phyloP scores from a whole-genome alignment of 1,140 invertebrate species.

The Meloidogyne hapla region DNA sequence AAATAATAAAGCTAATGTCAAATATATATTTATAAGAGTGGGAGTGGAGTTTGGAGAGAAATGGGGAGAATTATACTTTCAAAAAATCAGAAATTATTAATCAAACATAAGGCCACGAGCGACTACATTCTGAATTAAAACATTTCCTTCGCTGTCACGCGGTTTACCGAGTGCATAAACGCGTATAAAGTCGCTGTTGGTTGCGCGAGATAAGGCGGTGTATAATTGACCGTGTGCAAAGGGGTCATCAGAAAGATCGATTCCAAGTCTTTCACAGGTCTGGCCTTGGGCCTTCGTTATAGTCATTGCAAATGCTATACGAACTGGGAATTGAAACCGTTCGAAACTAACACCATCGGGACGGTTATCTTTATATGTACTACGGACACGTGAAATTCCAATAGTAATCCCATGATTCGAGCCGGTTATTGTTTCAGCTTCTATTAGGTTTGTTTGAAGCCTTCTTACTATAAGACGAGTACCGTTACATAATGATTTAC shows the following conservation, averaged over 20 bases:
- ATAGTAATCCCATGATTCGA: neutral
- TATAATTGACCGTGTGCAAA: conserved; percentile 25
- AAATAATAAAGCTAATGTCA: no score
- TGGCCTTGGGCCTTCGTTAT: conserved; percentile 4
- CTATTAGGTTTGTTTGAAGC: neutral
- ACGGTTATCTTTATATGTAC: neutral
- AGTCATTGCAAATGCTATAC: neutral
- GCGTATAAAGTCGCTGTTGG: neutral
- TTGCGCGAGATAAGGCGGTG: conserved; percentile 17
- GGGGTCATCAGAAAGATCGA: neutral
- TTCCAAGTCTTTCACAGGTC: neutral
- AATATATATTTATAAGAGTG: no score
- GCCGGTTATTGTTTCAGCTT: neutral
- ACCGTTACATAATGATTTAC: neutral
- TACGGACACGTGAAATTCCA: neutral
- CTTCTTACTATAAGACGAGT: neutral
- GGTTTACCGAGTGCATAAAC: neutral
- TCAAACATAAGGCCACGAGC: no score
- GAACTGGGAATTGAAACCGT: conserved; percentile 7
- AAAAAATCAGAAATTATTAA: no score
- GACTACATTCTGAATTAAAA: no score
- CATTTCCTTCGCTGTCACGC: no score
- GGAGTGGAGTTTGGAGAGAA: no score
- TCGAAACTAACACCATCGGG: conserved; percentile 3
- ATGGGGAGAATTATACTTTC: no score